Evolutionary conservation across 2,797 vertebrate genomes (phyloP), one percentile per base, ranked within the genome.

Genomic region (Smutsia gigantea): DNA sequence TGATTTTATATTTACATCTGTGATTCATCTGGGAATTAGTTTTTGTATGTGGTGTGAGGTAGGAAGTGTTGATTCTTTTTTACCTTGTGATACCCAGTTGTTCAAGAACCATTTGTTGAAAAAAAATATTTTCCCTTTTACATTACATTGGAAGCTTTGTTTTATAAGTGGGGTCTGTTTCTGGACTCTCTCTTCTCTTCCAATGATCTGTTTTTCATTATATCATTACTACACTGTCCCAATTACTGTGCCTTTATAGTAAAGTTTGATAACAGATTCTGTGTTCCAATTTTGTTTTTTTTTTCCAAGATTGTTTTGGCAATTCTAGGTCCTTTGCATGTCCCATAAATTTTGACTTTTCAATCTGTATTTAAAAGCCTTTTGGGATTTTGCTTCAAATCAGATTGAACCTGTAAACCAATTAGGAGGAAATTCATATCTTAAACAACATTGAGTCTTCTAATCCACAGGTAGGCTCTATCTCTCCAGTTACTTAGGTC

Each of bases 261-360:
- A 83, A 87, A 71, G 29, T 39, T 95, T 55, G 29, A 89, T 85
- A 46, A 92, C 53, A 75, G 53, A 75, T 57, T 49, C 59, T 66
- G 3, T 75, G 77, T 97, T 92, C 31, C 31, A 64, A 0, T 86
- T 74, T 78, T 87, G 61, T 88, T 92, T 18, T 53, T 71, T 34
- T 39, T 68, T 87, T 55, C 87, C 53, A 59, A 87, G 31, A 68
- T 87, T 53, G 25, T 72, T 93, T 89, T 84, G 90, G 12, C 46
- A 86, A 34, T 83, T 95, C 34, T 93, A 57, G 74, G 15, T 82
- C 63, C 46, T 92, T 89, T 90, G 37, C 49, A 25, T 87, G 29
- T 90, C 31, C 34, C 78, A 37, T 83, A 82, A 78, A 77, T 83
- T 94, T 92, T 81, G 75, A 75, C 49, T 92, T 92, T 95, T 63